These are phyloP conservation scores for Amblyopsis rosae DNA, from an alignment of 2,113 vertebrate genomes.

Conservation along the genomic window DNA sequence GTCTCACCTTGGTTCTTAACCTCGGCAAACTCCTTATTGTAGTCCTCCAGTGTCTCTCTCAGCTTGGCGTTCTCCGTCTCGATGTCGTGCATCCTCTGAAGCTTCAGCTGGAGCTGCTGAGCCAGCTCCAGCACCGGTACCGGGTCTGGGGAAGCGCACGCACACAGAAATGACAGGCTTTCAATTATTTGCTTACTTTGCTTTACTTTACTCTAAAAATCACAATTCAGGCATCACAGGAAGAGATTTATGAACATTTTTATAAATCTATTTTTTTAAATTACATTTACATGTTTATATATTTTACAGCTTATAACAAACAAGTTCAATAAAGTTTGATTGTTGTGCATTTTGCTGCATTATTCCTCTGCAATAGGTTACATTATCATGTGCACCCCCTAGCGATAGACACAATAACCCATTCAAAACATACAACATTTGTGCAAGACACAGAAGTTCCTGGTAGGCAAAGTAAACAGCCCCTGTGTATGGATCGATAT, in stretches of 20 bases:
- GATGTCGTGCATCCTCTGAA: constrained; percentile 96
- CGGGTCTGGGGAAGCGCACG: constrained; percentile 79
- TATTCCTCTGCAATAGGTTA: too few relatives aligned
- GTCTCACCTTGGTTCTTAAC: constrained; percentile 97
- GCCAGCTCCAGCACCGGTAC: constrained; percentile 92
- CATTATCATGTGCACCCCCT: too few relatives aligned
- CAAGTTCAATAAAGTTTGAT: too few relatives aligned
- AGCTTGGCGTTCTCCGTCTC: constrained; percentile 99
- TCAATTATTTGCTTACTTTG: neutral
- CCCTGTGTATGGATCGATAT: constrained; percentile 18
- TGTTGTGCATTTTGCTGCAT: too few relatives aligned
- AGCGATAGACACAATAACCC: too few relatives aligned
- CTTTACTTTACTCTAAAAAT: too few relatives aligned
- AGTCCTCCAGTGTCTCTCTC: constrained; percentile 96
- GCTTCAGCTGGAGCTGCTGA: constrained; percentile 97
- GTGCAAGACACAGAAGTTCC: constrained; percentile 43
- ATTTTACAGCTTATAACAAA: too few relatives aligned
- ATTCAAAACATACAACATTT: constrained; percentile 22
- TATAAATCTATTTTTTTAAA: too few relatives aligned
- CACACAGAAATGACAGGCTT: neutral
- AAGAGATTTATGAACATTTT: too few relatives aligned
- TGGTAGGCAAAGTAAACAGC: neutral
- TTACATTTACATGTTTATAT: too few relatives aligned
- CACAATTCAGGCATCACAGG: too few relatives aligned
- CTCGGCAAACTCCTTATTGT: constrained; percentile 97